phyloP scores from a whole-genome alignment of 1,140 invertebrate species.

The Chelonus insularis region DNA sequence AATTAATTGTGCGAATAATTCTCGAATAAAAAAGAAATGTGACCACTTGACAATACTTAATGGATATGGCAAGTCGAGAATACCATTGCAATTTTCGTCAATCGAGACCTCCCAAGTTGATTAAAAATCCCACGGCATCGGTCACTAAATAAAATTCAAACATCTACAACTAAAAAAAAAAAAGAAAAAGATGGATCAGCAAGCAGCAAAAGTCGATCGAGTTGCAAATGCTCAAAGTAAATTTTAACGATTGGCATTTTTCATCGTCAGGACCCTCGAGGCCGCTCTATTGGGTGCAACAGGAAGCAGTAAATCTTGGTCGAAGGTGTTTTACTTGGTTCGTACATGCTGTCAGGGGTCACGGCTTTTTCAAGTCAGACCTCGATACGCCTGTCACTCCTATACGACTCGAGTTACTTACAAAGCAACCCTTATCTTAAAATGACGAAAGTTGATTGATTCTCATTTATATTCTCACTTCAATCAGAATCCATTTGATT shows the following conservation, averaged over 20 bases:
- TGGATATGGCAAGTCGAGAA: neutral
- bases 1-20: neutral
- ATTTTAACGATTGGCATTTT: neutral
- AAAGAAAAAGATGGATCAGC: too few species aligned
- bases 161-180: too few species aligned
- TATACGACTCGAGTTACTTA: neutral
- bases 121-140: neutral
- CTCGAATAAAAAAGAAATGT: neutral
- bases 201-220: too few species aligned
- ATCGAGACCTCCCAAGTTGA: neutral
- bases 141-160: neutral
- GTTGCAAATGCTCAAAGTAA: neutral
- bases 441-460: neutral
- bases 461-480: neutral
- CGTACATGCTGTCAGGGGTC: neutral
- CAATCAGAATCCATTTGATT: conserved; percentile 4
- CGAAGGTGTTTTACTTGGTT: conserved; percentile 1
- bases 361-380: neutral
- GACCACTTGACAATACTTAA: neutral
- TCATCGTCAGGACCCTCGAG: neutral
- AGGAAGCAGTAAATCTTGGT: conserved; percentile 13
- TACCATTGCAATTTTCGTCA: neutral
- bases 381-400: neutral
- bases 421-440: neutral
- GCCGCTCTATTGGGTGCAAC: conserved; percentile 5